phyloP scores from a whole-genome alignment of 1,140 invertebrate species.

The Popillia japonica region DNA sequence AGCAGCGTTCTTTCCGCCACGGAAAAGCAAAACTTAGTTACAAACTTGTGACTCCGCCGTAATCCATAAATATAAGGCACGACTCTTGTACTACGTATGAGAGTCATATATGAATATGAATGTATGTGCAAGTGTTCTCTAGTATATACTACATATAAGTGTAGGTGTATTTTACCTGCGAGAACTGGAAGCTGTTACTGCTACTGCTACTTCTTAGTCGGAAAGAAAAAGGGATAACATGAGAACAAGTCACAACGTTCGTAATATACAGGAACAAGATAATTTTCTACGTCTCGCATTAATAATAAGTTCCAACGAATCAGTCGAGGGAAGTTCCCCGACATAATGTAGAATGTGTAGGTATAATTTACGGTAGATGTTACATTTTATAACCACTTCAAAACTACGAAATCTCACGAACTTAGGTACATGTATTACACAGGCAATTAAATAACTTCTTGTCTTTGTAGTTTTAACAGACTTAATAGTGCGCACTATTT shows the following conservation, averaged over 20 bases:
- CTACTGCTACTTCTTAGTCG: not conserved
- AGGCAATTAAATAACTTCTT: no score
- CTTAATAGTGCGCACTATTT: no score
- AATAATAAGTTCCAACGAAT: conserved; percentile 30
- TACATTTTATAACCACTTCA: no score
- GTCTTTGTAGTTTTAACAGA: no score
- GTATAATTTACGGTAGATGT: no score
- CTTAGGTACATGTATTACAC: no score
- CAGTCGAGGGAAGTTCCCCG: conserved; percentile 4
- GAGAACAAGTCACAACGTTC: not conserved
- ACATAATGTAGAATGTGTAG: not conserved
- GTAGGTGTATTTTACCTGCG: not conserved
- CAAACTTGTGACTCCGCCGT: conserved; percentile 1
- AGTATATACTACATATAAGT: not conserved
- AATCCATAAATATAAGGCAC: conserved; percentile 18
- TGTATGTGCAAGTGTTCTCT: not conserved
- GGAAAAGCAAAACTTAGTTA: conserved; percentile 18
- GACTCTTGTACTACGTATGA: not conserved
- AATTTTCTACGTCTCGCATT: conserved; percentile 35
- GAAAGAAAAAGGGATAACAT: not conserved
- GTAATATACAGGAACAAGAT: conserved; percentile 15
- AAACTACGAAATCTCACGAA: no score
- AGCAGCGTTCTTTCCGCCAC: not conserved
- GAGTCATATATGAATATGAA: not conserved
- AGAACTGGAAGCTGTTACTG: not conserved